Conservation (phyloP, 1,140 invertebrate species). For the Acromyrmex heyeri region DNA sequence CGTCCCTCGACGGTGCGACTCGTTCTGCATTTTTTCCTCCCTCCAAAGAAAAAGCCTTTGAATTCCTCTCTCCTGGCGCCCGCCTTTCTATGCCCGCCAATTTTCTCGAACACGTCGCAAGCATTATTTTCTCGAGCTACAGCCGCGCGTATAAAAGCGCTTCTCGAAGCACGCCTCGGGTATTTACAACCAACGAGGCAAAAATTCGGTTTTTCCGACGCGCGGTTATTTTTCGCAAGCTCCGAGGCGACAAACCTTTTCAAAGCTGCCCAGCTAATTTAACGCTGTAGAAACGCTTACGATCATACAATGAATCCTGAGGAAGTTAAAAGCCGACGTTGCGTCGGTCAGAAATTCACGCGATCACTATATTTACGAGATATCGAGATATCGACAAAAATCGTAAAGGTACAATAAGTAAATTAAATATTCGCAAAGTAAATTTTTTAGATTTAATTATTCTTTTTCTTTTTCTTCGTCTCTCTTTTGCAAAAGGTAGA, state of each 20-base stretch:
- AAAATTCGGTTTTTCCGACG: slow-evolving; percentile 38
- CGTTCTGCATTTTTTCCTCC: slow-evolving; percentile 51
- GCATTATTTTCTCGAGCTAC: slow-evolving; percentile 67
- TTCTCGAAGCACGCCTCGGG: slow-evolving; percentile 31
- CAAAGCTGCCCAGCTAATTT: slow-evolving; percentile 30
- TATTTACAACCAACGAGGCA: slow-evolving; percentile 66
- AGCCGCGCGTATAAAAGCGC: slow-evolving; percentile 59
- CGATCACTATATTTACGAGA: neutral
- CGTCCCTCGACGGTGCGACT: slow-evolving; percentile 49
- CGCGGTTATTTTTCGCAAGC: slow-evolving; percentile 12
- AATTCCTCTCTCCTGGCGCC: slow-evolving; percentile 31
- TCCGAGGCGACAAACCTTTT: slow-evolving; percentile 33
- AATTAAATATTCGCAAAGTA: neutral
- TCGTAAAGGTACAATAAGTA: neutral
- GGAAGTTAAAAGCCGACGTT: neutral
- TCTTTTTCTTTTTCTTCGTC: neutral
- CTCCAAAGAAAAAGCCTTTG: slow-evolving; percentile 26
- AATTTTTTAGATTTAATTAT: neutral
- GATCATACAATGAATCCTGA: slow-evolving; percentile 11
- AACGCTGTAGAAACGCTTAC: neutral
- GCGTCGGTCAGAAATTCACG: slow-evolving; percentile 16
- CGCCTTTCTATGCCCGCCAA: slow-evolving; percentile 52
- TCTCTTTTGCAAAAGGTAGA: neutral
- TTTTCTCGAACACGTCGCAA: slow-evolving; percentile 62
- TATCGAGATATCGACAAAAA: neutral